Base-by-base conservation (phyloP, 2,113 vertebrate genomes). In the Bos taurus region DNA sequence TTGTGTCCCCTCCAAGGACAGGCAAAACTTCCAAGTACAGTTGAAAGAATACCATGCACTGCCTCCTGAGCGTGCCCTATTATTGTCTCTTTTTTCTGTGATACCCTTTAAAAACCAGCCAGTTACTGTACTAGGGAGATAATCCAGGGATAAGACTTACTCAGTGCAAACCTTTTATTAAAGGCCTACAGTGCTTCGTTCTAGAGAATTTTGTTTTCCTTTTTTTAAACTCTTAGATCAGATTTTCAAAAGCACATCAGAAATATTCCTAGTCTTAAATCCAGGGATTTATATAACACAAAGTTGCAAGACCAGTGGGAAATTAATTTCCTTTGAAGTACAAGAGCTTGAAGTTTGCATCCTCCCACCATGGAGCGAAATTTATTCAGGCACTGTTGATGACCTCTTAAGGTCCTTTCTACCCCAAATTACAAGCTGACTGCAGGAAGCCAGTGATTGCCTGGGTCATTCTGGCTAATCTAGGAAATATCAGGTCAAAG, bases 311-410 rank as follows among this genome's bases (percentile, higher is more conserved):
- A 88, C 57, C 81, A 84, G 62, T 77, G 52, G 96, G 91, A 92
- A 54, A 90, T 92, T 81, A 85, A 96, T 97, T 92, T 96, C 84
- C 62, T 97, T 81, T 86, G 50, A 96, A 84, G 88, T 46, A 54
- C 52, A 3, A 30, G n/a, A 92, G 21, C 83, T 48, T 74, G 56
- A 83, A 19, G 46, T 43, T 84, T 62, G 28, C n/a, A 46, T 4
- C 52, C 80, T 96, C 87, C 91, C 56, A 59, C 33, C 33, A 21
- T 50, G 28, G 4, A 71, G 8, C 14, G 23, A 82, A 88, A 62
- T 90, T 28, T 92, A 54, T 17, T 50, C 23, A 28, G 64, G n/a
- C 52, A 33, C 21, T 28, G n/a, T 25, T 82, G 46, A 30, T 96
- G 78, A 92, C 60, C 67, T 59, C 62, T 78, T 88, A 78, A 56